Conservation (phyloP, 1,140 invertebrate species). For the Anoplophora glabripennis region DNA sequence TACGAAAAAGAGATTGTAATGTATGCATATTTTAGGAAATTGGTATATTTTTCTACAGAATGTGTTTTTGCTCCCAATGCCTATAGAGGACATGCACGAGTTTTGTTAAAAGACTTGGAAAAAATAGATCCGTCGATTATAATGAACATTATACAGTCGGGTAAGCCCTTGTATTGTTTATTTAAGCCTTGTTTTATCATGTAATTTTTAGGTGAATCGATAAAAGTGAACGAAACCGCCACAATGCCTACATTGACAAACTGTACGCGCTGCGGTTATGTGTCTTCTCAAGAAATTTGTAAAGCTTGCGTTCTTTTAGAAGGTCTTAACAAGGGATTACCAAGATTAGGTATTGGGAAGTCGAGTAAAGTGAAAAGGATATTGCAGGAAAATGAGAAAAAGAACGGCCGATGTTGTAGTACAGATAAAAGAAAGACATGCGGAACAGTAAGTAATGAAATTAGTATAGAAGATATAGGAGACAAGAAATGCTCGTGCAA, state of each 20-base stretch:
- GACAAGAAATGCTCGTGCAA: slow-evolving; percentile 9
- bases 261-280: slow-evolving; percentile 88
- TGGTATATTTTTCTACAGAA: slow-evolving; percentile 99
- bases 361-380: slow-evolving; percentile 72
- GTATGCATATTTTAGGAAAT: slow-evolving; percentile 96
- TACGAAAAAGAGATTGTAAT: slow-evolving; percentile 99
- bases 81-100: slow-evolving; percentile 90
- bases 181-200: neutral
- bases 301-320: slow-evolving; percentile 96
- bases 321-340: slow-evolving; percentile 90
- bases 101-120: slow-evolving; percentile 94
- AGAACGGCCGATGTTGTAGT: neutral
- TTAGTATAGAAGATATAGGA: neutral
- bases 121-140: slow-evolving; percentile 90
- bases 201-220: slow-evolving; percentile 71
- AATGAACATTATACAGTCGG: slow-evolving; percentile 97
- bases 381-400: slow-evolving; percentile 43
- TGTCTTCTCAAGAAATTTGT: slow-evolving; percentile 93
- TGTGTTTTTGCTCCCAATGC: slow-evolving; percentile 99
- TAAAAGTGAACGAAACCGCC: slow-evolving; percentile 77
- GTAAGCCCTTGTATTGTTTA: slow-evolving; percentile 49
- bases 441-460: neutral
- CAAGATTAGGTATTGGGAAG: slow-evolving; percentile 83
- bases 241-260: slow-evolving; percentile 77
- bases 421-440: neutral